Evolutionary conservation across 2,113 vertebrate genomes (phyloP).

Genomic region (Triplophysa tibetana): DNA sequence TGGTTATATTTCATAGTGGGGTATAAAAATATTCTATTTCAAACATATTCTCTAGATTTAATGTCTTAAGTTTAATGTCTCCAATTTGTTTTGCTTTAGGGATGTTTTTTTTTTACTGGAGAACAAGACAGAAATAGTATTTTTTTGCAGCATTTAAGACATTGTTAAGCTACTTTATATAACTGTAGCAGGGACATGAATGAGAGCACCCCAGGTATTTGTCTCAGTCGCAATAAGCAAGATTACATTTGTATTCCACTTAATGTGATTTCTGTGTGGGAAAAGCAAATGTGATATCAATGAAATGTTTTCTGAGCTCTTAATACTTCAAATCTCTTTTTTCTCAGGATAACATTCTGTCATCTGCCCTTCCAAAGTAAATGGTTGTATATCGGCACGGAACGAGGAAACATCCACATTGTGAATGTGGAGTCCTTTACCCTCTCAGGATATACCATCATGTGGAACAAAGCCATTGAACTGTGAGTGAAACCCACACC

Average conservation of each 20-base stretch:
- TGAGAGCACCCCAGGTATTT: too few relatives aligned
- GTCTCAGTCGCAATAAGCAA: too few relatives aligned
- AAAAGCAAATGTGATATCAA: neutral
- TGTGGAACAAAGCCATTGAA: conserved; percentile 99
- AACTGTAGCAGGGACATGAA: too few relatives aligned
- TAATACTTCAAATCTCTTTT: conserved; percentile 2
- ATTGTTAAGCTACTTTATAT: too few relatives aligned
- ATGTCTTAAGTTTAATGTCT: neutral
- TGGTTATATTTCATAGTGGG: too few relatives aligned
- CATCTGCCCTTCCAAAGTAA: conserved; percentile 99
- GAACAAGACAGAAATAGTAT: too few relatives aligned
- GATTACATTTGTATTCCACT: too few relatives aligned
- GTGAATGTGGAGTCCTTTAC: conserved; percentile 99
- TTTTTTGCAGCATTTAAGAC: too few relatives aligned
- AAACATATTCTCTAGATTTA: neutral
- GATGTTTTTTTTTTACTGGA: too few relatives aligned
- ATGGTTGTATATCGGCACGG: conserved; percentile 97
- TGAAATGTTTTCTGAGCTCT: neutral
- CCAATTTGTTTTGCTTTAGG: neutral
- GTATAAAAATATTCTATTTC: too few relatives aligned
- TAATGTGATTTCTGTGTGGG: neutral
- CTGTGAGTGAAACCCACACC: conserved; percentile 82
- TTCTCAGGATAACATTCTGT: conserved; percentile 95
- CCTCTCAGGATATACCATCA: conserved; percentile 99
- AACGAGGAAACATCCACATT: conserved; percentile 97